A percentile compares a stretch with the other conserved stretches of the same genome.
phyloP scores from a whole-genome alignment of 1,140 invertebrate species.

The Trichonephila clavipes region DNA sequence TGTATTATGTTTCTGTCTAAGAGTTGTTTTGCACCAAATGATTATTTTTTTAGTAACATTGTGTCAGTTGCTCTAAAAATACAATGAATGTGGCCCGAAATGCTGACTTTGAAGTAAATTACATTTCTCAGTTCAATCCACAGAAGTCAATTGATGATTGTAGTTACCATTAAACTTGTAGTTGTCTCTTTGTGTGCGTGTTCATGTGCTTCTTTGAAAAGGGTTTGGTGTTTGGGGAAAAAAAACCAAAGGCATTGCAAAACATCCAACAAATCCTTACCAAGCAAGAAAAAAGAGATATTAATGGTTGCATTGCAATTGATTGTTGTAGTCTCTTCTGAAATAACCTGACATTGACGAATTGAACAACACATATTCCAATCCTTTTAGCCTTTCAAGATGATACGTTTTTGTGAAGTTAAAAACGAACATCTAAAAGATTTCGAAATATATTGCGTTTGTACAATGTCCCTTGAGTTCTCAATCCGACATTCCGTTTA shows the following conservation, averaged over 20 bases:
- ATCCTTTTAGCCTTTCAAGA: neutral
- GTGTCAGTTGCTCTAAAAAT: neutral
- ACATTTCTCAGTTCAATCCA: too few relatives aligned
- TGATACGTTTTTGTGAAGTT: slow-evolving; percentile 1
- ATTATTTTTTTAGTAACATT: neutral
- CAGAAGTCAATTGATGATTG: neutral
- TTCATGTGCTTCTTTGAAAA: neutral
- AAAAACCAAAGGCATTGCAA: neutral
- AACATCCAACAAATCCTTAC: neutral
- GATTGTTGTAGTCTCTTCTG: slow-evolving; percentile 22
- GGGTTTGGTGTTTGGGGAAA: neutral
- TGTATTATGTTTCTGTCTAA: neutral
- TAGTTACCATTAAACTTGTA: neutral
- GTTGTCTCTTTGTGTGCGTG: neutral
- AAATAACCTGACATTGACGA: slow-evolving; percentile 31
- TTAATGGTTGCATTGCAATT: slow-evolving; percentile 40
- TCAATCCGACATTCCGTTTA: too few relatives aligned
- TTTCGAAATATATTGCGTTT: too few relatives aligned
- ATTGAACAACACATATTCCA: neutral
- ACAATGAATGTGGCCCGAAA: too few relatives aligned
- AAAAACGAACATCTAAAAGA: too few relatives aligned
- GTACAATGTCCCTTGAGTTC: too few relatives aligned
- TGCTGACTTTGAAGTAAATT: too few relatives aligned
- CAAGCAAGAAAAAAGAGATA: neutral
- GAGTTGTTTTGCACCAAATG: neutral